These are phyloP conservation scores for Phalera bucephala DNA, from an alignment of 2,888 invertebrate species.

Conservation along the genomic window DNA sequence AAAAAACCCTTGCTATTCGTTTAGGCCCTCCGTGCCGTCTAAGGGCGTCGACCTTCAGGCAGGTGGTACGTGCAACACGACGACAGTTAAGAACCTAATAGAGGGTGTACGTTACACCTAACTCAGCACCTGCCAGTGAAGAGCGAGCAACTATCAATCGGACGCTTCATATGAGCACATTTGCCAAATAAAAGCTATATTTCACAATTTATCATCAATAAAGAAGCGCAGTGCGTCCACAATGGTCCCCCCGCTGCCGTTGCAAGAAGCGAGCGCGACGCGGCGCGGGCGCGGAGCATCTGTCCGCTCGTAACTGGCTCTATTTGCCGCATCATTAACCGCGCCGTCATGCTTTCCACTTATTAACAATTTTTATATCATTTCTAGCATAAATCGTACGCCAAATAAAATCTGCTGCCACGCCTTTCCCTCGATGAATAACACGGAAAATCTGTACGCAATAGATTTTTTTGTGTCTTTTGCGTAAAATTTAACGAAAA, in stretches of 20 bases:
- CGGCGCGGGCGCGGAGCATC: constrained; percentile 5
- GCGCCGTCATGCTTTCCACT: constrained; percentile 71
- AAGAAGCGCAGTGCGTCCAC: constrained; percentile 30
- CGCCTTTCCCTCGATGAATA: constrained; percentile 58
- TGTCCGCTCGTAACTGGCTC: constrained; percentile 8
- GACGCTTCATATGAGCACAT: no score
- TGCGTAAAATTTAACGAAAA: constrained; percentile 52
- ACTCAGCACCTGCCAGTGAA: no score
- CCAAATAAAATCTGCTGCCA: constrained; percentile 71
- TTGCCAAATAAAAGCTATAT: no score
- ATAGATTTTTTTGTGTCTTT: constrained; percentile 24
- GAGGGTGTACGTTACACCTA: no score
- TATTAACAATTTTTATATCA: constrained; percentile 74
- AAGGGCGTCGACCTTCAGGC: no score
- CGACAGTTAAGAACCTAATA: no score
- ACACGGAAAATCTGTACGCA: constrained; percentile 29
- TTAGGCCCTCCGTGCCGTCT: no score
- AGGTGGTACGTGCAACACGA: no score
- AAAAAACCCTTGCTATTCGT: no score
- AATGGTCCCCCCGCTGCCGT: constrained; percentile 20
- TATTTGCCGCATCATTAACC: constrained; percentile 69
- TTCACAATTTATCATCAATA: constrained; percentile 41
- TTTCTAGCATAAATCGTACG: constrained; percentile 73
- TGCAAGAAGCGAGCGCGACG: constrained; percentile 1
- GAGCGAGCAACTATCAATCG: no score